These are phyloP conservation scores for Meloidogyne hapla DNA, from an alignment of 1,140 invertebrate species.

Conservation along the genomic window DNA sequence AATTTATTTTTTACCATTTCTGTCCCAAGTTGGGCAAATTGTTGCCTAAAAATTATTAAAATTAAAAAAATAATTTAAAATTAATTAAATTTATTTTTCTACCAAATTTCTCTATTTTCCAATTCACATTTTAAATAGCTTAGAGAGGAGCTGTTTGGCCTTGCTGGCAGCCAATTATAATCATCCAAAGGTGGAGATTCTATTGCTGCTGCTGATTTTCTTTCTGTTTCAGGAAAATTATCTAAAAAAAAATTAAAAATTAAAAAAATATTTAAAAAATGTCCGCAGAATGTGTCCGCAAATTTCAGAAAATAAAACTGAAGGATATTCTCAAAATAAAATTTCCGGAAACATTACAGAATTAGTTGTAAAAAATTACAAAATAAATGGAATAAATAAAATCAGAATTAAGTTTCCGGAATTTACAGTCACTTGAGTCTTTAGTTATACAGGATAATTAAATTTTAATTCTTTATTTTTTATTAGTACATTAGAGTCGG, in stretches of 20 bases:
- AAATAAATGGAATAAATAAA: not conserved
- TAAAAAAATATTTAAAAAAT: too few relatives aligned
- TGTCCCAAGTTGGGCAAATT: slow-evolving; percentile 20
- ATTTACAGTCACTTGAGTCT: too few relatives aligned
- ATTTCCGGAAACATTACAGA: too few relatives aligned
- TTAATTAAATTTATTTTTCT: not conserved
- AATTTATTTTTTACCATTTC: slow-evolving; percentile 29
- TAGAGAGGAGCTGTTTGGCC: not conserved
- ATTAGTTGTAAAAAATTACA: too few relatives aligned
- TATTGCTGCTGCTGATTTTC: not conserved
- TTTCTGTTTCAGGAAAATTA: not conserved
- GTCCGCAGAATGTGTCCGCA: too few relatives aligned
- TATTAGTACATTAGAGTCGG: not conserved
- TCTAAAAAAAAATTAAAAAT: not conserved
- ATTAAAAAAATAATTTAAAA: too few relatives aligned
- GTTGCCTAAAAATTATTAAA: slow-evolving; percentile 3
- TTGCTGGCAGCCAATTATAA: not conserved
- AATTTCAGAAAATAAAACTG: too few relatives aligned
- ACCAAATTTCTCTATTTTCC: slow-evolving; percentile 22
- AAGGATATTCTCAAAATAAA: too few relatives aligned
- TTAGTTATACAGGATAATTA: too few relatives aligned
- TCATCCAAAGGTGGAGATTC: not conserved
- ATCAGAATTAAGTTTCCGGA: not conserved
- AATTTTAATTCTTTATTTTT: too few relatives aligned
- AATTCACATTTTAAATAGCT: slow-evolving; percentile 24